A percentile compares a stretch with the other conserved stretches of the same genome.
These are phyloP conservation scores for Amazona ochrocephala DNA, from an alignment of 2,797 vertebrate genomes.

Conservation along the genomic window DNA sequence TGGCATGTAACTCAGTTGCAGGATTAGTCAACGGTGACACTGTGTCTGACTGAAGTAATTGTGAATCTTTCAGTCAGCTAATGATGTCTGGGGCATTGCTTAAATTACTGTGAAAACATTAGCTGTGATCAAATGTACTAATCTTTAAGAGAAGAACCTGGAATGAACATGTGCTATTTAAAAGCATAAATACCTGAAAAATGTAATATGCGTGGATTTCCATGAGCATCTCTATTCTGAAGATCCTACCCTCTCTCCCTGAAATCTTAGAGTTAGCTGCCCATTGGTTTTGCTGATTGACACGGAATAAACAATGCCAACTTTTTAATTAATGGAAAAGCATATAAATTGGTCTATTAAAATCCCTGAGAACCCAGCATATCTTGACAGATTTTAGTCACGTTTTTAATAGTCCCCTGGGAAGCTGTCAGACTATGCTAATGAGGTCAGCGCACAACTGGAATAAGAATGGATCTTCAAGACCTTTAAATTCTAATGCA, in stretches of 20 bases:
- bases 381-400: background rate
- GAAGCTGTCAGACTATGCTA: background rate
- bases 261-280: background rate
- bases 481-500: background rate
- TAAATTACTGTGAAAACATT: background rate
- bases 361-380: background rate
- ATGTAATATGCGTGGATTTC: background rate
- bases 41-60: background rate
- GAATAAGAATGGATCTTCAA: background rate
- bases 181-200: background rate
- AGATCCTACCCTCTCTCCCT: background rate
- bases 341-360: background rate
- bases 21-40: background rate
- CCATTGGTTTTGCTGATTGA: background rate
- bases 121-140: background rate
- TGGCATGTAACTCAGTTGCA: background rate
- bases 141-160: background rate
- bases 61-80: background rate
- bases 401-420: background rate
- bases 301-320: background rate
- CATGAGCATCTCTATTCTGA: background rate
- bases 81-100: background rate
- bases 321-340: background rate
- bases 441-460: background rate
- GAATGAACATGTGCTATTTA: background rate